Evolutionary conservation across 1,140 invertebrate species (phyloP), one percentile per base, ranked within the genome.

Genomic region (Lutraria rhynchaena): DNA sequence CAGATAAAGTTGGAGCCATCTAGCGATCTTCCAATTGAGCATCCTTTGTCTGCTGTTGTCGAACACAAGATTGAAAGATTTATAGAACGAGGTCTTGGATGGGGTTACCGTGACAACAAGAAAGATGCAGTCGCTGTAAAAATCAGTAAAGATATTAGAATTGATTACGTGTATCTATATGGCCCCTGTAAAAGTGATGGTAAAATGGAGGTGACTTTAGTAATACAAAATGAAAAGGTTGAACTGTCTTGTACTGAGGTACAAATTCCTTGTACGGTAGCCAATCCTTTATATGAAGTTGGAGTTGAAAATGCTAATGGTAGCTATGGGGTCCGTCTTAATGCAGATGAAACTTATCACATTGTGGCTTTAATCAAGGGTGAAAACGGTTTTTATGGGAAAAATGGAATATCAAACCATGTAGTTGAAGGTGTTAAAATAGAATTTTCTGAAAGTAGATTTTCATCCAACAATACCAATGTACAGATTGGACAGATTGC

Each of bases 381-480:
- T n/a, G 51, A 44, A 5, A 69, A 67, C 31, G n/a, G 29, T 3
- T 80, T 58, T 49, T 80, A 70, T 60, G 76, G 76, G n/a, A 80
- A 80, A 58, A 27, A 27, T 24, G 76, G 65, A n/a, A 69, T 44
- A 60, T 33, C 63, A 5, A 70, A 60, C 31, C 27, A 53, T 22
- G 41, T 53, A 29, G 63, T 27, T 7, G 53, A 80, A 17, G 65
- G 65, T 24, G 51, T 80, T 1, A 51, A 35, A 22, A 29, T 80
- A 11, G 35, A 29, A n/a, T 80, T 80, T 49, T 70, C 53, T 27
- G 58, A 41, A 3, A 80, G 76, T 49, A 46, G 35, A 24, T 80
- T 35, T 37, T 80, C 76, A 7, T 41, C 76, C 13, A 80, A 80
- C 44, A 80, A 60, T 49, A 80, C 76, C 27, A 70, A n/a, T 9